These are phyloP conservation scores for Cuniculus paca DNA, from an alignment of 2,797 vertebrate genomes.

Conservation along the genomic window DNA sequence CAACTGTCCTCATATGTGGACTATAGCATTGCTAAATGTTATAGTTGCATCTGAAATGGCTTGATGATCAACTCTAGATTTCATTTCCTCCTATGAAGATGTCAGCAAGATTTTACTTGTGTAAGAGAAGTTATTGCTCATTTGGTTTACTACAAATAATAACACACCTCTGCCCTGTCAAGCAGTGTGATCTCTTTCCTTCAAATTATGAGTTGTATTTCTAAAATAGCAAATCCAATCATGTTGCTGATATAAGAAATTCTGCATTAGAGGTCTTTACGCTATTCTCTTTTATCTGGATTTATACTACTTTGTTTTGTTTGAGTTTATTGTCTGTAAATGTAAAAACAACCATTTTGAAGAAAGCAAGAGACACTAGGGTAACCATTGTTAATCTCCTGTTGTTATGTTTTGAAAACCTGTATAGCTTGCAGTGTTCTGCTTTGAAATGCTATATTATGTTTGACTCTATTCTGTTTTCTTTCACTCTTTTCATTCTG, in stretches of 20 bases:
- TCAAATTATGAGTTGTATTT: neutral
- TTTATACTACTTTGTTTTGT: too few species aligned
- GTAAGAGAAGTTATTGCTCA: conserved; percentile 47
- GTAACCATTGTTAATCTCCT: too few species aligned
- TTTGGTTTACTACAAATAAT: conserved; percentile 29
- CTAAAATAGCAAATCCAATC: conserved; percentile 46
- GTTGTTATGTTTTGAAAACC: too few species aligned
- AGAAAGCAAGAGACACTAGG: too few species aligned
- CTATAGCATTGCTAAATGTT: neutral
- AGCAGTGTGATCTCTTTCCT: neutral
- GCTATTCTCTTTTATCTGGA: too few species aligned
- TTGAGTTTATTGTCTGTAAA: too few species aligned
- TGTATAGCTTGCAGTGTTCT: too few species aligned
- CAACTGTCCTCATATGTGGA: neutral
- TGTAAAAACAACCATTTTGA: too few species aligned
- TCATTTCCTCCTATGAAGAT: conserved; percentile 13
- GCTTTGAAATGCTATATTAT: too few species aligned
- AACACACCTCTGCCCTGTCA: neutral
- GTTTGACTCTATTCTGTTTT: too few species aligned
- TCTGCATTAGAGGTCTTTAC: too few species aligned
- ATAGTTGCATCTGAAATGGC: neutral
- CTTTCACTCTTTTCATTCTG: too few species aligned
- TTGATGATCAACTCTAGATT: neutral
- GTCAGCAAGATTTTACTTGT: conserved; percentile 6
- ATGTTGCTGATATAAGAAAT: neutral